Conservation (phyloP, 2,888 invertebrate species). For the Desoria tigrina region DNA sequence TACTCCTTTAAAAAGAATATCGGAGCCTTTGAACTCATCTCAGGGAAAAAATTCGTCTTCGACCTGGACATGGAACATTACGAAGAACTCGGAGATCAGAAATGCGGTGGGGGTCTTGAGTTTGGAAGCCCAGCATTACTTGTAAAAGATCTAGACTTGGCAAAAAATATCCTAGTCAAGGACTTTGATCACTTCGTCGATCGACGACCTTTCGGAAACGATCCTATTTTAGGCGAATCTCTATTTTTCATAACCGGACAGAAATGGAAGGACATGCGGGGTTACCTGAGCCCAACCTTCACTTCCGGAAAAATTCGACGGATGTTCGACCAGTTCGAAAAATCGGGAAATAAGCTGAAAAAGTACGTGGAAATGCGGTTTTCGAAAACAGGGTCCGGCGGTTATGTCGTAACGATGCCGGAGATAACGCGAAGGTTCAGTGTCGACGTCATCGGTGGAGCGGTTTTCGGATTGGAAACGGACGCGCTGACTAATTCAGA, state of each 20-base stretch:
- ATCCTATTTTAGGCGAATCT: constrained; percentile 11
- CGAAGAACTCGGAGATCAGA: not conserved
- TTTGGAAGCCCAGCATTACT: not conserved
- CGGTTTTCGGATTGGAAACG: not conserved
- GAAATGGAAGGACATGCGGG: constrained; percentile 27
- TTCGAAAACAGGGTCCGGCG: too few species aligned
- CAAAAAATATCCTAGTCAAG: not conserved
- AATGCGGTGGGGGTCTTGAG: not conserved
- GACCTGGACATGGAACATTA: not conserved
- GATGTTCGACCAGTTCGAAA: constrained; percentile 26
- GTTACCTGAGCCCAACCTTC: constrained; percentile 33
- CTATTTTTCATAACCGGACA: constrained; percentile 12
- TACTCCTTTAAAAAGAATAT: not conserved
- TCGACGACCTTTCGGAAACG: too few species aligned
- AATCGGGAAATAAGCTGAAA: too few species aligned
- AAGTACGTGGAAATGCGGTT: too few species aligned
- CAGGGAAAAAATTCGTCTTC: not conserved
- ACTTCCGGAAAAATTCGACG: constrained; percentile 30
- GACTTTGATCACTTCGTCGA: too few species aligned
- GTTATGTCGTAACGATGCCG: not conserved
- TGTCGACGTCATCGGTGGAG: not conserved
- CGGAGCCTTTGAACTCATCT: not conserved
- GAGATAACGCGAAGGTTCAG: not conserved
- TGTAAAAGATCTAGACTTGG: constrained; percentile 5
- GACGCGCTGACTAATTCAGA: not conserved